Evolutionary conservation across 2,888 invertebrate genomes (phyloP), one percentile per base, ranked within the genome.

Genomic region (Proisotoma minuta): DNA sequence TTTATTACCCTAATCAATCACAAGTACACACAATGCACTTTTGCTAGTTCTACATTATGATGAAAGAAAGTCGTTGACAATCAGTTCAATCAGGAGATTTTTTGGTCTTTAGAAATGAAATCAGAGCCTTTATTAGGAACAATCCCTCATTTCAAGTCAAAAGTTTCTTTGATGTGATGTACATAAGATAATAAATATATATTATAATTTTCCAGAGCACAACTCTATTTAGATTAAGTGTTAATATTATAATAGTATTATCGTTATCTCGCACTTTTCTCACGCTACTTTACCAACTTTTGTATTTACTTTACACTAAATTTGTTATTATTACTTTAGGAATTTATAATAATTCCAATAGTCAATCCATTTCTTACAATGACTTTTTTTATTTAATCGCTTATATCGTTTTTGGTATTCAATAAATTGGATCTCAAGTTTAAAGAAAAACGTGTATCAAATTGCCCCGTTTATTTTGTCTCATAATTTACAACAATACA

Each of bases 21-120:
- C 20, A n/a, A n/a, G n/a, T n/a, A n/a, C 53, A 8, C 40, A 24
- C 47, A 27, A 20, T 20, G 40, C 24, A 18, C 39, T 39, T 8
- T 39, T 22, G 40, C 20, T 12, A 51, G 3, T 18, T 51, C 8
- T 10, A 34, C 57, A 48, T 39, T 47, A 60, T 53, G 50, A n/a
- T 29, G 54, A 57, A 64, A 67, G 62, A 59, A 67, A 62, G 67
- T 64, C 63, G 63, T 59, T 58, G 69, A 69, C 69, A 69, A 69
- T 69, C 69, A 69, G 62, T 65, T 63, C 66, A 59, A 47, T 58
- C 40, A 50, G 59, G 53, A 51, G 52, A 24, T 27, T 57, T 52
- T 48, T n/a, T 59, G 58, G 49, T 23, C 18, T 22, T 43, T 26
- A 15, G 56, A 43, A 56, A 47, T 56, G 56, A 43, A 56, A 56